Conservation (phyloP, 2,888 invertebrate genomes). For the Ashinkailepas kermadecensis region DNA sequence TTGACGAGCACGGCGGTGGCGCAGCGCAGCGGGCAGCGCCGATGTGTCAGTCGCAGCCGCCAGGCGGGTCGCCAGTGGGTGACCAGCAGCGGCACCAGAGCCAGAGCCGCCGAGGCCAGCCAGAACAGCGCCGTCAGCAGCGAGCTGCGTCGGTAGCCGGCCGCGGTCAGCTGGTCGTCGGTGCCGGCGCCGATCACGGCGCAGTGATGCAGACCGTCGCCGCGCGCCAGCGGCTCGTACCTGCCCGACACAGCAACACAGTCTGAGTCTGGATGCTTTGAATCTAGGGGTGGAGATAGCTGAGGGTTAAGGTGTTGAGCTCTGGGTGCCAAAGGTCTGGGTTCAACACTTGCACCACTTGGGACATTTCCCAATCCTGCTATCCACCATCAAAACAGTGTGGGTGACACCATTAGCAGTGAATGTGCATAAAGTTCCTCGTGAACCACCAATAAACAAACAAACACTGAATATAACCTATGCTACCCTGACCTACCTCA, state of each 20-base stretch:
- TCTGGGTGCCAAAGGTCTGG: no score
- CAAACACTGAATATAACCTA: no score
- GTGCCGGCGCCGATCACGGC: background rate
- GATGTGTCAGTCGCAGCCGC: background rate
- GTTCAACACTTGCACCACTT: no score
- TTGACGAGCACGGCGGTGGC: slow-evolving; percentile 12
- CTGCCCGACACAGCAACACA: background rate
- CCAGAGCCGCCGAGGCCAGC: background rate
- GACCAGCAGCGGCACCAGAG: slow-evolving; percentile 5
- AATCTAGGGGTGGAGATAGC: no score
- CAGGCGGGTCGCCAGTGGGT: slow-evolving; percentile 6
- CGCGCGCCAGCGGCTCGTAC: background rate
- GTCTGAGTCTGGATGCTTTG: no score
- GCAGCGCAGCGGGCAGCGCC: background rate
- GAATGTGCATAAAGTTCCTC: no score
- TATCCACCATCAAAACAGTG: no score
- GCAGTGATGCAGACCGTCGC: background rate
- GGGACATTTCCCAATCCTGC: no score
- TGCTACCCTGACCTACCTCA: no score
- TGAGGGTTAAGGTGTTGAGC: no score
- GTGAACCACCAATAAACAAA: no score
- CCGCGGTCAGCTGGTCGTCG: background rate
- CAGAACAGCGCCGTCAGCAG: background rate
- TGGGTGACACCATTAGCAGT: no score
- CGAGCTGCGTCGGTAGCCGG: background rate